Evolutionary conservation across 92 coral and sea anemone species (phyloP).

Genomic region (Heteractis magnifica): DNA sequence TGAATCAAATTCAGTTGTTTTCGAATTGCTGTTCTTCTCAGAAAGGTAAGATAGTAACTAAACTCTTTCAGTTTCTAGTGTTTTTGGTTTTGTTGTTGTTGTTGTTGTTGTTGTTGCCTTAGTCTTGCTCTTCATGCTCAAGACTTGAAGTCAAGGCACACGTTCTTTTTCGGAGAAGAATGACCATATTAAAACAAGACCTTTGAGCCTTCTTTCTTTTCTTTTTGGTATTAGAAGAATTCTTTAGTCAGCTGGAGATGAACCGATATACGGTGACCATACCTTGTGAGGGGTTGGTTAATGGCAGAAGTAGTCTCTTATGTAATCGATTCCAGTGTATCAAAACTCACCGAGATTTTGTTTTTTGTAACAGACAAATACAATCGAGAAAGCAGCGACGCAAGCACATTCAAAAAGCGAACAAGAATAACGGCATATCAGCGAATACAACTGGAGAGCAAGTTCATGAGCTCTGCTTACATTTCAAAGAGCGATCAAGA

Average conservation of each 20-base stretch:
- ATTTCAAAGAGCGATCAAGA: conserved; percentile 26
- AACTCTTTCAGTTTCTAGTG: not conserved
- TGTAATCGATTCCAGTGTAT: too few relatives aligned
- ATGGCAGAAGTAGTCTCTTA: too few relatives aligned
- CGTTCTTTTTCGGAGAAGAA: too few relatives aligned
- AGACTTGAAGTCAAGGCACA: too few relatives aligned
- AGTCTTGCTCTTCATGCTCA: too few relatives aligned
- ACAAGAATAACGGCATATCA: conserved; percentile 17
- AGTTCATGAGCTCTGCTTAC: conserved; percentile 22
- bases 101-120: not conserved
- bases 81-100: not conserved
- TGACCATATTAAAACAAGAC: too few relatives aligned
- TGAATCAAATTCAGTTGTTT: conserved; percentile 1
- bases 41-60: not conserved
- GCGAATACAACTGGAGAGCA: conserved; percentile 12
- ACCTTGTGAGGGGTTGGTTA: too few relatives aligned
- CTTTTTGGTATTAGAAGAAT: too few relatives aligned
- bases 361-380: not conserved
- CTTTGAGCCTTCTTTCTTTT: too few relatives aligned
- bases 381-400: not conserved
- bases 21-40: not conserved
- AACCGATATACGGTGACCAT: too few relatives aligned
- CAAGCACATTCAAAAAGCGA: conserved; percentile 9
- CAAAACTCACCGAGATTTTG: not conserved
- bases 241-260: too few relatives aligned